Conservation (phyloP, 1,140 invertebrate species). For the Probaryconus sp. region DNA sequence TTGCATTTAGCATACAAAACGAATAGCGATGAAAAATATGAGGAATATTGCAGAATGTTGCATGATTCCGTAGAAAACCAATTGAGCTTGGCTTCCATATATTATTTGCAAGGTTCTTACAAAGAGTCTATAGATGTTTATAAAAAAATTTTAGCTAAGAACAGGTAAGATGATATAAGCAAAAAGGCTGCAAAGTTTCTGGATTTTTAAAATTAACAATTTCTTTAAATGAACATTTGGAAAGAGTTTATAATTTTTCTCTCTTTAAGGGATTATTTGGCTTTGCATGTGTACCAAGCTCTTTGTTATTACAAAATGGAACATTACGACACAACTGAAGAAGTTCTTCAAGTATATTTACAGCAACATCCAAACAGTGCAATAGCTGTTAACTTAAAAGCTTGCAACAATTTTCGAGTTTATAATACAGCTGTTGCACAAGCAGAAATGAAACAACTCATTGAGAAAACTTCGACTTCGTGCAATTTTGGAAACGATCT, state of each 20-base stretch:
- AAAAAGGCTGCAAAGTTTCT: no score
- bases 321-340: conserved; percentile 94
- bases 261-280: conserved; percentile 89
- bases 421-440: conserved; percentile 97
- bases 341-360: conserved; percentile 95
- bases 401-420: conserved; percentile 91
- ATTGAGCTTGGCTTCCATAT: conserved; percentile 95
- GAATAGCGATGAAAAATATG: conserved; percentile 89
- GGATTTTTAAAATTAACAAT: no score
- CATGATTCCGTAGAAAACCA: conserved; percentile 96
- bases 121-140: conserved; percentile 99
- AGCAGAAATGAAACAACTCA: conserved; percentile 87
- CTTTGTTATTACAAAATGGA: conserved; percentile 99
- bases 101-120: conserved; percentile 96
- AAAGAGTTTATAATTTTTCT: no score
- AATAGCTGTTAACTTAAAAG: conserved; percentile 97
- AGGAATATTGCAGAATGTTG: conserved; percentile 89
- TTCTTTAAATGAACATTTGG: conserved; percentile 8
- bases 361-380: conserved; percentile 95
- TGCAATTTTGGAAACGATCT: conserved; percentile 95
- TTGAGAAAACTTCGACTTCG: conserved; percentile 86
- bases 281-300: conserved; percentile 98
- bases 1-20: conserved; percentile 98
- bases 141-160: conserved; percentile 94
- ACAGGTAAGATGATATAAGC: conserved; percentile 88